phyloP scores from a whole-genome alignment of 2,113 vertebrate genomes.

The Paratilapia polleni region DNA sequence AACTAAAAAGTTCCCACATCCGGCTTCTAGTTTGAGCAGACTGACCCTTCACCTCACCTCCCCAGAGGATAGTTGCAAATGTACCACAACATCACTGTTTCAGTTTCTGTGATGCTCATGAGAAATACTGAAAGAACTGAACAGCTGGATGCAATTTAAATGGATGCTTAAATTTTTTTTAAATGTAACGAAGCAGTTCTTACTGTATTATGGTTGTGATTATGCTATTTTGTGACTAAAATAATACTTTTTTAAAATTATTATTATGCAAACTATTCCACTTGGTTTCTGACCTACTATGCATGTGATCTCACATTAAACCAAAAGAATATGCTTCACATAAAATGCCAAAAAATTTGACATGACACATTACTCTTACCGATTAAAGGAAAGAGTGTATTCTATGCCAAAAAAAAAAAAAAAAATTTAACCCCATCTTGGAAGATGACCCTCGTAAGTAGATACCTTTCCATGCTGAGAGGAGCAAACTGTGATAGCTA shows the following conservation, averaged over 20 bases:
- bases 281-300: not conserved
- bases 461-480: slow-evolving; percentile 26
- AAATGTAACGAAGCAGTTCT: not conserved
- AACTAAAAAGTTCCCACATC: slow-evolving; percentile 50
- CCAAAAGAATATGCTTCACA: slow-evolving; percentile 9
- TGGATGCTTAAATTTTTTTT: accelerated
- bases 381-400: slow-evolving; percentile 25
- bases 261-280: not conserved
- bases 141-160: not conserved
- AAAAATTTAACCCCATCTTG: slow-evolving; percentile 45
- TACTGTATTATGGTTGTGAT: not conserved
- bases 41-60: slow-evolving; percentile 54
- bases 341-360: slow-evolving; percentile 17
- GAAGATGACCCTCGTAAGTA: slow-evolving; percentile 21
- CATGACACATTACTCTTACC: slow-evolving; percentile 41
- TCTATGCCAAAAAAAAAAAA: slow-evolving; percentile 5
- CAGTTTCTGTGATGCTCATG: not conserved
- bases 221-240: not conserved
- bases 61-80: not conserved
- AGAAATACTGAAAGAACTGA: not conserved
- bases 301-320: not conserved
- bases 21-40: slow-evolving; percentile 33
- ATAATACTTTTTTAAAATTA: not conserved
- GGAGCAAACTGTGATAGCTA: not conserved
- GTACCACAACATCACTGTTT: not conserved